Percentiles rank a stretch among this genome's conserved stretches.
These are phyloP conservation scores for Lepus townsendii DNA, from an alignment of 2,797 vertebrate species.

Conservation along the genomic window DNA sequence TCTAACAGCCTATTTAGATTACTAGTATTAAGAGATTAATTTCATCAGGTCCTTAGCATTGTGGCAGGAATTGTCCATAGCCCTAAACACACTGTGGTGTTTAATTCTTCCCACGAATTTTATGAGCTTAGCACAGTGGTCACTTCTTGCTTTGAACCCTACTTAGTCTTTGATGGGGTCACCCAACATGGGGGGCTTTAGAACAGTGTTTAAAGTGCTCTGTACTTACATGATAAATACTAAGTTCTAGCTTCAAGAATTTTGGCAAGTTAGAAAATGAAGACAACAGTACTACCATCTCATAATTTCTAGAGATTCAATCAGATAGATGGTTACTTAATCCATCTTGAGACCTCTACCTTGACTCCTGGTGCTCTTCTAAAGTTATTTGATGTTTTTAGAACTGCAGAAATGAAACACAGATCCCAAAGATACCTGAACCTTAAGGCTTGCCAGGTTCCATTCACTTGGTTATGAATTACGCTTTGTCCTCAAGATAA, in stretches of 20 bases:
- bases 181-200: neutral
- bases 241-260: neutral
- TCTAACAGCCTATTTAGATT: neutral
- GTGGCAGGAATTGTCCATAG: neutral
- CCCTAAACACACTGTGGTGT: neutral
- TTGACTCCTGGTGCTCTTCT: neutral
- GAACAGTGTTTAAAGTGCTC: neutral
- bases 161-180: neutral
- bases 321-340: neutral
- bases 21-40: neutral
- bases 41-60: neutral
- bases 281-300: neutral
- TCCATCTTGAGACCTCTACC: neutral
- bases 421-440: neutral
- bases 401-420: neutral
- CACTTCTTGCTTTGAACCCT: neutral
- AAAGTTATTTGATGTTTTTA: neutral
- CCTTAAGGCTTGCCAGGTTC: neutral
- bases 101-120: neutral
- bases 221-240: neutral
- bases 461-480: neutral
- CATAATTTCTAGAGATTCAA: neutral
- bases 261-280: slow-evolving; percentile 4
- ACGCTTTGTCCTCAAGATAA: neutral
- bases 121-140: neutral